Base-by-base conservation (phyloP, 2,888 invertebrate genomes). In the Heterodera filipjevi region DNA sequence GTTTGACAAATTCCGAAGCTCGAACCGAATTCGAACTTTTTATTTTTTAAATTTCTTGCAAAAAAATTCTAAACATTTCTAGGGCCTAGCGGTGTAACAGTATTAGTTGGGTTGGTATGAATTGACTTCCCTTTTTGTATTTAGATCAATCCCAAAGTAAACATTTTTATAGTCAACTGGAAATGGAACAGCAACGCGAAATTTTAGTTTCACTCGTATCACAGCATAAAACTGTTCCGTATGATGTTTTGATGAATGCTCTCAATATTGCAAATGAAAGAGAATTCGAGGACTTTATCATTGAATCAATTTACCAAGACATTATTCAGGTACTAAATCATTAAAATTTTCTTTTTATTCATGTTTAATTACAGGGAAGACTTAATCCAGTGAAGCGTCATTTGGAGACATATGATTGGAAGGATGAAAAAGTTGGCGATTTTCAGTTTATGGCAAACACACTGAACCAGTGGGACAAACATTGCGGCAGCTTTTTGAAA, bases 151-250 rank as follows among this genome's bases (percentile, higher is more conserved):
- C n/a, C n/a, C n/a, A n/a, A n/a, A n/a, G n/a, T n/a, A n/a, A n/a
- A n/a, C n/a, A n/a, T n/a, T n/a, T n/a, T n/a, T n/a, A n/a, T n/a
- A n/a, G 44, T 44, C 44, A 44, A 44, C 12, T 44, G 12, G 12
- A 49, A 49, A 59, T 59, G 59, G 68, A 68, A 32, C 12, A 33
- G 8, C 3, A 64, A 35, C 33, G 59, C 19, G 64, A 64, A 33
- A 46, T 66, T 77, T 59, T 79, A n/a, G 79, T 79, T 66, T 78
- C 79, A 27, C 30, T 79, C 22, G 79, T 78, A n/a, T 79, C 79
- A 12, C 35, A 71, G 33, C 77, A 78, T n/a, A 77, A 66, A 16
- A 44, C 71, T 5, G 71, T 77, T 30, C 49, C 79, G 5, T 79
- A 79, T 27, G 71, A 79, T n/a, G 46, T 66, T 16, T 53, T 79